Conservation (phyloP, 2,797 vertebrate genomes). For the Oophaga sylvatica region DNA sequence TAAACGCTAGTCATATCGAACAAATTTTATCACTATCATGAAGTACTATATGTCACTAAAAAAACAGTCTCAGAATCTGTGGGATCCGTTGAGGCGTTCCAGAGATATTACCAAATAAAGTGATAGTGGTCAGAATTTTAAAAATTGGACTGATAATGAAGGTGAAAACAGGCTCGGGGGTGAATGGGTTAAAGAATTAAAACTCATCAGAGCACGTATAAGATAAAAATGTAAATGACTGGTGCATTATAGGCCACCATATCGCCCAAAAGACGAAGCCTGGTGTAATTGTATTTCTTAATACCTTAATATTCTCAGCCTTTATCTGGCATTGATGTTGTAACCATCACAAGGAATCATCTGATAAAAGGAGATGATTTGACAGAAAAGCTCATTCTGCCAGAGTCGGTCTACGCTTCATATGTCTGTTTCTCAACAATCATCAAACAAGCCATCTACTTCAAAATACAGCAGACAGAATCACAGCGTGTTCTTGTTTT, state of each 20-base stretch:
- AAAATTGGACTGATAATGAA: too few species aligned
- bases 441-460: slow-evolving; percentile 17
- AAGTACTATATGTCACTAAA: too few species aligned
- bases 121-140: too few species aligned
- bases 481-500: neutral
- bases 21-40: too few species aligned
- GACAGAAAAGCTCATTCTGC: neutral
- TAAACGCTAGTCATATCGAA: too few species aligned
- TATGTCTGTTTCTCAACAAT: neutral
- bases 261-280: neutral
- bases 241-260: neutral
- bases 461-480: slow-evolving; percentile 5
- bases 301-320: slow-evolving; percentile 2
- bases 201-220: neutral
- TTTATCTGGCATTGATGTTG: neutral
- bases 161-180: too few species aligned
- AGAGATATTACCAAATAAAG: too few species aligned
- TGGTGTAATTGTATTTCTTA: neutral
- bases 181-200: too few species aligned
- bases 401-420: neutral
- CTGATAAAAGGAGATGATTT: slow-evolving; percentile 5
- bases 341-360: neutral
- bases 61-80: too few species aligned
- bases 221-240: neutral
- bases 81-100: too few species aligned